phyloP scores from a whole-genome alignment of 2,888 invertebrate species.

The Papilio elwesi region DNA sequence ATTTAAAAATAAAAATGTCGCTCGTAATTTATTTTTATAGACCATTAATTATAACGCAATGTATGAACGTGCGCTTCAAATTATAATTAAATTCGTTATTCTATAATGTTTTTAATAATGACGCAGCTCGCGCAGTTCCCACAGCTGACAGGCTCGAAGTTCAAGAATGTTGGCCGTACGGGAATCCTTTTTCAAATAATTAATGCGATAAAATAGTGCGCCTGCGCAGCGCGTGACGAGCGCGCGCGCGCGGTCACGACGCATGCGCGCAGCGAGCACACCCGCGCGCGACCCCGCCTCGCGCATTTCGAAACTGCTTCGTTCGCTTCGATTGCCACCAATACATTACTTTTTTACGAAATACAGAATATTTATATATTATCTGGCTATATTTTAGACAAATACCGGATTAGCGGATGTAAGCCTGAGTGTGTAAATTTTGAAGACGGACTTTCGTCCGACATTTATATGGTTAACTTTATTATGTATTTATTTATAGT shows the following conservation, averaged over 20 bases:
- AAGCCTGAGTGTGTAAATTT: no score
- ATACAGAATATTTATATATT: slow-evolving; percentile 11
- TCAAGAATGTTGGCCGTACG: slow-evolving; percentile 69
- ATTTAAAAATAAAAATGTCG: background rate
- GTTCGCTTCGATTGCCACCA: slow-evolving; percentile 37
- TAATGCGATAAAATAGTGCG: slow-evolving; percentile 84
- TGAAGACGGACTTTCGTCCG: no score
- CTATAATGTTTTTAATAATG: slow-evolving; percentile 26
- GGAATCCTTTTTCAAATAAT: slow-evolving; percentile 82
- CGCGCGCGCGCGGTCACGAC: slow-evolving; percentile 81
- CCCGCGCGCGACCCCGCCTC: slow-evolving; percentile 71
- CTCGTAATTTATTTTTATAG: slow-evolving; percentile 1
- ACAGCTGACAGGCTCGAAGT: slow-evolving; percentile 63
- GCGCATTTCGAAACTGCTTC: slow-evolving; percentile 37
- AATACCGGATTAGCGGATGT: no score
- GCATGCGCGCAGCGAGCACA: slow-evolving; percentile 72
- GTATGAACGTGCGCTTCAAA: background rate
- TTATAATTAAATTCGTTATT: slow-evolving; percentile 24
- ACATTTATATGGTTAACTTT: no score
- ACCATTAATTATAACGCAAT: slow-evolving; percentile 6
- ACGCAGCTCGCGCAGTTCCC: slow-evolving; percentile 58
- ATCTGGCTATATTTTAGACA: background rate
- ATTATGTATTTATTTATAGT: no score
- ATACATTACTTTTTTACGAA: slow-evolving; percentile 45
- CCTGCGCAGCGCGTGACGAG: slow-evolving; percentile 78